Conservation (phyloP, 2,797 vertebrate genomes). For the Notolabrus celidotus region DNA sequence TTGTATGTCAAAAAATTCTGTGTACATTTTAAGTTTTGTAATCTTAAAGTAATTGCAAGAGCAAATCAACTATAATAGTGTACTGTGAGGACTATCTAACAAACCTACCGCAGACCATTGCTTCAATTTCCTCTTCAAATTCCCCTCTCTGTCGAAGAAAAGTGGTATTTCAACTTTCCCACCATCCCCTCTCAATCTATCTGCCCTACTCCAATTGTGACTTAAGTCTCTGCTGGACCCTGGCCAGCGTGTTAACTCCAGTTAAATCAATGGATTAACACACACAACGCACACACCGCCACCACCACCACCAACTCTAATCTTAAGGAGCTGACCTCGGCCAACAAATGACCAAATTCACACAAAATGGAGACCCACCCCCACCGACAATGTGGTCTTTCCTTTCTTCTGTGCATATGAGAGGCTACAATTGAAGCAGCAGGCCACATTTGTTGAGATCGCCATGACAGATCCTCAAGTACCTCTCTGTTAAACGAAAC, state of each 20-base stretch:
- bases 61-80: constrained; percentile 26
- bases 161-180: constrained; percentile 82
- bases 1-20: constrained; percentile 8
- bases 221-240: constrained; percentile 81
- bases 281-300: constrained; percentile 50
- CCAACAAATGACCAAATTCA: constrained; percentile 85
- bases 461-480: constrained; percentile 75
- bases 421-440: constrained; percentile 73
- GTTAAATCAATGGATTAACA: constrained; percentile 86
- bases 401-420: constrained; percentile 71
- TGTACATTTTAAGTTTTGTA: constrained; percentile 34
- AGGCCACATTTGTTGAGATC: constrained; percentile 76
- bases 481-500: constrained; percentile 79
- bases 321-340: constrained; percentile 79
- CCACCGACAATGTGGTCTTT: constrained; percentile 63
- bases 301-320: constrained; percentile 68
- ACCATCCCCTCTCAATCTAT: constrained; percentile 79
- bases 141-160: constrained; percentile 73
- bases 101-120: constrained; percentile 69
- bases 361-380: constrained; percentile 76
- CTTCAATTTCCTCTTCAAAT: constrained; percentile 74
- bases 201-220: constrained; percentile 78
- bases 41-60: constrained; percentile 47
- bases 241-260: constrained; percentile 82
- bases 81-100: constrained; percentile 32